Evolutionary conservation across 2,888 invertebrate genomes (phyloP).

Genomic region (Griposia aprilina): DNA sequence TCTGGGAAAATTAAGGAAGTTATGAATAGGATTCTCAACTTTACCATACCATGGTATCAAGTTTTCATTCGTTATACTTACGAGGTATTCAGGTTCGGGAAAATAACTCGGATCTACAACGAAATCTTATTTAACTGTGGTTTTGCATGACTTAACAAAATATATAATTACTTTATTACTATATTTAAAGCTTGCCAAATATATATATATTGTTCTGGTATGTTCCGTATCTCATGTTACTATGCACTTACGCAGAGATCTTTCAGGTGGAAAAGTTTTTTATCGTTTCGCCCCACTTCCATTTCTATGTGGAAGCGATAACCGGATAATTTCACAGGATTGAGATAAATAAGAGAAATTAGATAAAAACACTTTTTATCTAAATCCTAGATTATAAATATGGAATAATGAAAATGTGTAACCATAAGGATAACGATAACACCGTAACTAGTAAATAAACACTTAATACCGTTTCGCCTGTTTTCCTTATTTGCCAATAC

Average conservation of each 20-base stretch:
- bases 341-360: conserved; percentile 36
- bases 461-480: background rate
- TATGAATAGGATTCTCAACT: background rate
- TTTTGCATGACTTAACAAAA: background rate
- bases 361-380: conserved; percentile 8
- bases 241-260: background rate
- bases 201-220: background rate
- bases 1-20: background rate
- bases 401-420: conserved; percentile 20
- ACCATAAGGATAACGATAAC: conserved; percentile 1
- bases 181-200: background rate
- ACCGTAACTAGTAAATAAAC: background rate
- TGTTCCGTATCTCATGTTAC: background rate
- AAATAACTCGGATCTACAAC: background rate
- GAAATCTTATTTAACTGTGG: background rate
- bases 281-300: background rate
- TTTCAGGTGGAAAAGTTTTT: background rate
- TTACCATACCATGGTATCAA: too few relatives aligned
- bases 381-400: conserved; percentile 40
- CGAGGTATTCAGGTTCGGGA: too few relatives aligned
- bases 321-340: conserved; percentile 17
- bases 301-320: background rate
- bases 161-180: background rate
- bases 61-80: too few relatives aligned
- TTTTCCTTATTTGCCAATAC: conserved; percentile 19